A percentile compares a stretch with the other conserved stretches of the same genome.
Evolutionary conservation across 2,888 invertebrate genomes (phyloP).

Genomic region (Tipula confusa): DNA sequence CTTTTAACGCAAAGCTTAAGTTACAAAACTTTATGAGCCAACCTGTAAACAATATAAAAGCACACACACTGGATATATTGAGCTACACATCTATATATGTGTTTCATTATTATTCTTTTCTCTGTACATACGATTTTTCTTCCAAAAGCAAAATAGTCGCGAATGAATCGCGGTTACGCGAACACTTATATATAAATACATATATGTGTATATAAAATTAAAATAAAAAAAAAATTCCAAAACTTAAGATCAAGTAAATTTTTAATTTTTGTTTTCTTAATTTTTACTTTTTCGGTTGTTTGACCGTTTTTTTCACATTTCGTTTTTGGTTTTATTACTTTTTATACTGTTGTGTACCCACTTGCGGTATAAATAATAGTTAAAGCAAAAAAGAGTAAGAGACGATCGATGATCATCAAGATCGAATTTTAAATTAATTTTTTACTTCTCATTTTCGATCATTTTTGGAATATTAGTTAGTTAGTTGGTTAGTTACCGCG

Average conservation of each 20-base stretch:
- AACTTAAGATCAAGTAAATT: no score
- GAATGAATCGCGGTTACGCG: slow-evolving; percentile 39
- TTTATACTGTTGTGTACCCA: not conserved
- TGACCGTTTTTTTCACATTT: not conserved
- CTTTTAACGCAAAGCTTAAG: no score
- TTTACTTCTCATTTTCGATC: not conserved
- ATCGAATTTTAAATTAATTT: not conserved
- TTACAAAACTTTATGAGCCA: not conserved
- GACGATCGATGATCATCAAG: slow-evolving; percentile 25
- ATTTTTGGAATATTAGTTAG: slow-evolving; percentile 20
- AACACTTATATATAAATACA: slow-evolving; percentile 31
- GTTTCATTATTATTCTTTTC: not conserved
- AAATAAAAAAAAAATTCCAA: not conserved
- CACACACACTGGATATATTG: not conserved
- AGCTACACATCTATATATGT: not conserved
- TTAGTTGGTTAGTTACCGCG: not conserved
- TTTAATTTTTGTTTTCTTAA: slow-evolving; percentile 29
- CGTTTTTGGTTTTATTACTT: not conserved
- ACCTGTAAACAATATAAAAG: not conserved
- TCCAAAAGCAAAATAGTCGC: slow-evolving; percentile 36
- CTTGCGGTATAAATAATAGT: not conserved
- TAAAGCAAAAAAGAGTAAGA: not conserved
- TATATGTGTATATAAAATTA: not conserved
- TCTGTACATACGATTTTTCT: not conserved
- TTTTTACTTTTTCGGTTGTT: not conserved